phyloP scores from a whole-genome alignment of 2,113 vertebrate species.

The Phrynocephalus versicolor region DNA sequence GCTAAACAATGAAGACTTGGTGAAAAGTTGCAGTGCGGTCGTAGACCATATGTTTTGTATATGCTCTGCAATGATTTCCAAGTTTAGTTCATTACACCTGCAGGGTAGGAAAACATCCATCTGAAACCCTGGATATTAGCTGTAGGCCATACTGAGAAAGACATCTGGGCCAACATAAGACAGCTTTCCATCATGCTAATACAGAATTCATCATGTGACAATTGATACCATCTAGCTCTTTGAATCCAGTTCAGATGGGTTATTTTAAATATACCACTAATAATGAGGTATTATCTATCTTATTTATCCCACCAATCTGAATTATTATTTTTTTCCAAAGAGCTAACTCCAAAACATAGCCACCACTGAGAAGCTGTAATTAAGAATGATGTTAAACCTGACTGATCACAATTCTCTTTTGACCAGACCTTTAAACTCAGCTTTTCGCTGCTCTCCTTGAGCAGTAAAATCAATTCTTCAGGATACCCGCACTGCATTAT shows the following conservation, averaged over 20 bases:
- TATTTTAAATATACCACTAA: not conserved
- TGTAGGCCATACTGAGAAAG: not conserved
- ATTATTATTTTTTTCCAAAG: constrained; percentile 6
- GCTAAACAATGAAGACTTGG: not conserved
- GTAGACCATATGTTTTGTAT: not conserved
- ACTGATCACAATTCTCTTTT: constrained; percentile 26
- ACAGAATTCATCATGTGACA: not conserved
- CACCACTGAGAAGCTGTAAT: constrained; percentile 51
- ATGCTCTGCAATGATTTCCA: not conserved
- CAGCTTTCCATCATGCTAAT: not conserved
- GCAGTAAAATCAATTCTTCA: constrained; percentile 59
- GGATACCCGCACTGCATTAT: constrained; percentile 58
- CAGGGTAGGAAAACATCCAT: not conserved
- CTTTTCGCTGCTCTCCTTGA: constrained; percentile 31
- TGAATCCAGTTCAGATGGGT: not conserved
- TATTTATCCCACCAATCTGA: constrained; percentile 7
- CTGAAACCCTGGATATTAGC: not conserved
- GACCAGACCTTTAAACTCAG: constrained; percentile 40
- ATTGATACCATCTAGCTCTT: not conserved
- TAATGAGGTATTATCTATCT: not conserved
- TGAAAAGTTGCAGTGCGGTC: not conserved
- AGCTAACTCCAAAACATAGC: constrained; percentile 30
- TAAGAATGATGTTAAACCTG: constrained; percentile 29
- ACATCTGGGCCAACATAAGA: no score
- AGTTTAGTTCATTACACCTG: not conserved